phyloP scores from a whole-genome alignment of 2,113 vertebrate genomes.

The Chascanopsetta lugubris region DNA sequence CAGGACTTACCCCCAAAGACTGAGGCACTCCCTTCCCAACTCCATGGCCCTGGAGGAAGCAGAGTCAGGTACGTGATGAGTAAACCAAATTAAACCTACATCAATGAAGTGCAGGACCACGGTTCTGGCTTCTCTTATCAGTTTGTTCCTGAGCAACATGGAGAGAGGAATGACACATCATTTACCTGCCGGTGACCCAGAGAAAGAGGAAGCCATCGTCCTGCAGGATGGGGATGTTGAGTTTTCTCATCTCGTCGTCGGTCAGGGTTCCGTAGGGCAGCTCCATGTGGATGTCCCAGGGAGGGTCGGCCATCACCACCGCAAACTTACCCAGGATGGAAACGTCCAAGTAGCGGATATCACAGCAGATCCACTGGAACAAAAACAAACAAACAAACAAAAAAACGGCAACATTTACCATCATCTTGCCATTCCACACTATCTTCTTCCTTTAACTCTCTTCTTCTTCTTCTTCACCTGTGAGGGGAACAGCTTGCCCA shows the following conservation, averaged over 20 bases:
- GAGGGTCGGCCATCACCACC: conserved; percentile 95
- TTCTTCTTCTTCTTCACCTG: conserved; percentile 77
- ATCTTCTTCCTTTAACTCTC: neutral
- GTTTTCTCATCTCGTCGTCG: conserved; percentile 94
- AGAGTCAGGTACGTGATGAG: neutral
- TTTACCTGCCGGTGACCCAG: conserved; percentile 93
- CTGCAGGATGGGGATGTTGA: conserved; percentile 92
- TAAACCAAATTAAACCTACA: neutral
- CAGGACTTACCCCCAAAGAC: conserved; percentile 89
- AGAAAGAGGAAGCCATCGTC: conserved; percentile 96
- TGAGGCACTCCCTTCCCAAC: conserved; percentile 91
- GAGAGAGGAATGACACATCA: neutral
- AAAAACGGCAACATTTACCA: neutral
- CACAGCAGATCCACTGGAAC: conserved; percentile 92
- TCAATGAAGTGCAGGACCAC: neutral
- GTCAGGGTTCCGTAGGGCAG: conserved; percentile 93
- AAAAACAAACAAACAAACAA: neutral
- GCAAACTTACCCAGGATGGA: conserved; percentile 95
- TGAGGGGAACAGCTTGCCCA: conserved; percentile 89
- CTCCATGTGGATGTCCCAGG: conserved; percentile 98
- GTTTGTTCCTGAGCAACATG: no score
- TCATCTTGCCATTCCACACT: neutral
- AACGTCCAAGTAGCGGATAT: conserved; percentile 92
- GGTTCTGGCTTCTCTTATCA: no score
- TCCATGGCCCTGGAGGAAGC: conserved; percentile 87